Evolutionary conservation across 2,888 invertebrate genomes (phyloP).

Genomic region (Lagria hirta): DNA sequence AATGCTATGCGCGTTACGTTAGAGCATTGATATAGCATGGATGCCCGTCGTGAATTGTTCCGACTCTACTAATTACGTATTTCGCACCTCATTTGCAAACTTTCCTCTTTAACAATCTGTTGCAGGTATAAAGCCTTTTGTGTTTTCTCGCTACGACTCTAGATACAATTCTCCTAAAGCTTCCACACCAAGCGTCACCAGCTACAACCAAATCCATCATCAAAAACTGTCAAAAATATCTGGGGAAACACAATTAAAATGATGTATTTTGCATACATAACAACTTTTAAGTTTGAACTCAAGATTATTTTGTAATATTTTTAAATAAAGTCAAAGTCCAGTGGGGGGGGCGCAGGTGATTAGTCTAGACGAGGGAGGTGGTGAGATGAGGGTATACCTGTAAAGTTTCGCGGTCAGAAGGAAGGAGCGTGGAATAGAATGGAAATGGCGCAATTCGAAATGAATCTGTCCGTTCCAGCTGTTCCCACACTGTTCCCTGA

Average conservation of each 20-base stretch:
- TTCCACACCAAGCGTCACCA: too few species aligned
- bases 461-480: conserved; percentile 56
- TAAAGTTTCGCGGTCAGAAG: conserved; percentile 53
- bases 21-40: too few species aligned
- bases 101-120: conserved; percentile 39
- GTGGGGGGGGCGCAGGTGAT: conserved; percentile 47
- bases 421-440: conserved; percentile 51
- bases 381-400: conserved; percentile 44
- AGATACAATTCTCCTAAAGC: too few species aligned
- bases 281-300: too few species aligned
- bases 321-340: too few species aligned
- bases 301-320: too few species aligned
- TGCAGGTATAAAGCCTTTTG: conserved; percentile 37
- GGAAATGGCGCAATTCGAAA: conserved; percentile 52
- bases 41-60: conserved; percentile 31
- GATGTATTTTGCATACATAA: too few species aligned
- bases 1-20: too few species aligned
- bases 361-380: conserved; percentile 49
- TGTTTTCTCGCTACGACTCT: too few species aligned
- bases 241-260: too few species aligned
- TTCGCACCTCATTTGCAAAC: conserved; percentile 38
- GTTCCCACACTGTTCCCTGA: conserved; percentile 52
- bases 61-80: conserved; percentile 41
- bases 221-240: too few species aligned
- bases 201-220: too few species aligned